phyloP scores from a whole-genome alignment of 2,888 invertebrate genomes.

The Pandemis cinnamomeana region DNA sequence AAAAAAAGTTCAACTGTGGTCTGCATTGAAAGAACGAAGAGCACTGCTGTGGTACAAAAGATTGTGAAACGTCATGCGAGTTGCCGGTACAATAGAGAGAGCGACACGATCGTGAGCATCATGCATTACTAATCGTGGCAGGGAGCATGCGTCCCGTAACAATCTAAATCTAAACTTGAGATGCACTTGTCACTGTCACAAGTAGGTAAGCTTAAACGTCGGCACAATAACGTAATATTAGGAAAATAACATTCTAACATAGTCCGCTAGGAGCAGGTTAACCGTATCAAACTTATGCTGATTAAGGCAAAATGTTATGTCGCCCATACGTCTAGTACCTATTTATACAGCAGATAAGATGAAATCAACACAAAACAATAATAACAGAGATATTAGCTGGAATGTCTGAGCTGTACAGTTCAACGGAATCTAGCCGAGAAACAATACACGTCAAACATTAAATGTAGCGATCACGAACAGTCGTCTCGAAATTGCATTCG shows the following conservation, averaged over 20 bases:
- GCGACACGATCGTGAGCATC: constrained; percentile 70
- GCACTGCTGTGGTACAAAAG: constrained; percentile 69
- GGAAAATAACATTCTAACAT: too few species aligned
- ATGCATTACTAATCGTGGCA: constrained; percentile 73
- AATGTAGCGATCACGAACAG: constrained; percentile 28
- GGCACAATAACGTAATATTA: background rate
- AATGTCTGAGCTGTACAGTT: constrained; percentile 20
- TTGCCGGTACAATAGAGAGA: constrained; percentile 72
- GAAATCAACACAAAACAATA: constrained; percentile 22
- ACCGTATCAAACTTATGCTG: background rate
- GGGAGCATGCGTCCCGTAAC: constrained; percentile 59
- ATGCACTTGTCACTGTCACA: background rate
- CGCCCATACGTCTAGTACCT: background rate
- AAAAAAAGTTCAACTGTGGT: constrained; percentile 65
- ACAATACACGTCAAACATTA: constrained; percentile 35
- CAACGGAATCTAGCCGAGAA: constrained; percentile 18
- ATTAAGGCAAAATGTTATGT: background rate
- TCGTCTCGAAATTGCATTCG: constrained; percentile 32
- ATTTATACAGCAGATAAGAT: constrained; percentile 12
- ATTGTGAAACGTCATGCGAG: constrained; percentile 75
- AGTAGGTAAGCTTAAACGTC: background rate
- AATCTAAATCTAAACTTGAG: constrained; percentile 22
- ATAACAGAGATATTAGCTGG: constrained; percentile 30
- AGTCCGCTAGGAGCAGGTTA: background rate
- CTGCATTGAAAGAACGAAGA: constrained; percentile 68